Percentiles rank a stretch among this genome's conserved stretches.
Evolutionary conservation across 2,113 vertebrate species (phyloP).

Genomic region (Rhinoderma darwinii): DNA sequence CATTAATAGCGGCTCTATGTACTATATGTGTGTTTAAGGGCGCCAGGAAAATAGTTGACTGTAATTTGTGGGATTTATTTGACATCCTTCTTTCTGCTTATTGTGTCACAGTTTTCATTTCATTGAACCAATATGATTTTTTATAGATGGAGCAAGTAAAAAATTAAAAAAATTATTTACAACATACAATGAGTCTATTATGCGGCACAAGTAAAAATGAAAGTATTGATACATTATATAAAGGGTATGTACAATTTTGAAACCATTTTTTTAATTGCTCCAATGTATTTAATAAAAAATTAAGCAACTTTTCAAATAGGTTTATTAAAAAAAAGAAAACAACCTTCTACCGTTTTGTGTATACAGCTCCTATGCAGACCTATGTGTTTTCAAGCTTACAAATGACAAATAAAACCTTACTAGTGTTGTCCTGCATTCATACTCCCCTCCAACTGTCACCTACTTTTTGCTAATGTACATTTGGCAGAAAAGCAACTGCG

Average conservation of each 20-base stretch:
- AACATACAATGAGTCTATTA: background rate
- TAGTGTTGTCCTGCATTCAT: background rate
- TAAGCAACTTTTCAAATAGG: background rate
- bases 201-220: background rate
- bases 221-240: background rate
- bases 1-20: slow-evolving; percentile 10
- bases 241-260: background rate
- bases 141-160: background rate
- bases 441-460: no score
- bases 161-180: background rate
- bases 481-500: no score
- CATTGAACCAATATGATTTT: background rate
- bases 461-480: no score
- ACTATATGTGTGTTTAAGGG: background rate
- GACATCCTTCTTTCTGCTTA: background rate
- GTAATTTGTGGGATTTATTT: slow-evolving; percentile 25
- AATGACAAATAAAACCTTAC: background rate
- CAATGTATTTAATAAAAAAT: background rate
- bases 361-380: background rate
- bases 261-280: background rate
- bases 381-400: background rate
- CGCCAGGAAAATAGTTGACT: background rate
- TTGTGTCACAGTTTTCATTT: background rate
- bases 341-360: background rate
- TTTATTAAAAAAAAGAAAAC: background rate